Evolutionary conservation across 1,140 invertebrate species (phyloP).

Genomic region (Trichomalopsis sarcophagae): DNA sequence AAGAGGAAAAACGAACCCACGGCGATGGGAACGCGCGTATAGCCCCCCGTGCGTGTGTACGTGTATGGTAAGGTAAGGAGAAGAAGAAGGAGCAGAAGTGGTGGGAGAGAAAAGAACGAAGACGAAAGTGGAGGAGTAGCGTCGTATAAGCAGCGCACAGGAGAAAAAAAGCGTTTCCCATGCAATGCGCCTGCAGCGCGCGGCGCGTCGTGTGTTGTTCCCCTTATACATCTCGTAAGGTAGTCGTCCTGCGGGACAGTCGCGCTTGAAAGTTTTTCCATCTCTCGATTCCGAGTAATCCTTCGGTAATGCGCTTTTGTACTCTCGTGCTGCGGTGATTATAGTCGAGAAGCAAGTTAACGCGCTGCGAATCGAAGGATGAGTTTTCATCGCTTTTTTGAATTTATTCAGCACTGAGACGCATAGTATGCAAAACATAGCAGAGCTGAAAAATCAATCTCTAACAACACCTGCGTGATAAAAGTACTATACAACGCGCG

Average conservation of each 20-base stretch:
- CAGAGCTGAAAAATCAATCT: conserved; percentile 26
- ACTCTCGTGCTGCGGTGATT: too few relatives aligned
- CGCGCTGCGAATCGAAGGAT: too few relatives aligned
- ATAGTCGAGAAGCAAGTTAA: too few relatives aligned
- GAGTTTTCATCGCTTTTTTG: too few relatives aligned
- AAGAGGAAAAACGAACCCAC: not conserved
- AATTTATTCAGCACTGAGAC: too few relatives aligned
- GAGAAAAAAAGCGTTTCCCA: conserved; percentile 33
- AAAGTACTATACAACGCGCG: conserved; percentile 5
- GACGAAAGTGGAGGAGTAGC: conserved; percentile 25
- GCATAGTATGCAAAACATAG: too few relatives aligned
- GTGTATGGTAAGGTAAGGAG: not conserved
- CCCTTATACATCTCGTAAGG: not conserved
- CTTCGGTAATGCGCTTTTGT: too few relatives aligned
- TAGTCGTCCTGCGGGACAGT: conserved; percentile 1
- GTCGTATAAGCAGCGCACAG: not conserved
- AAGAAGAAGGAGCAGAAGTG: not conserved
- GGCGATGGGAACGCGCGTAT: not conserved
- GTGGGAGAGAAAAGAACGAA: conserved; percentile 1
- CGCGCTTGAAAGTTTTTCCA: not conserved
- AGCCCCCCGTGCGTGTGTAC: not conserved
- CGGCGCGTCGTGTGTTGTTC: not conserved
- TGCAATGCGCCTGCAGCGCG: not conserved
- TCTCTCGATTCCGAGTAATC: not conserved
- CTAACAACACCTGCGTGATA: not conserved